A percentile compares a stretch with the other conserved stretches of the same genome.
Conservation (phyloP, 2,888 invertebrate genomes). For the Melieria crassipennis region DNA sequence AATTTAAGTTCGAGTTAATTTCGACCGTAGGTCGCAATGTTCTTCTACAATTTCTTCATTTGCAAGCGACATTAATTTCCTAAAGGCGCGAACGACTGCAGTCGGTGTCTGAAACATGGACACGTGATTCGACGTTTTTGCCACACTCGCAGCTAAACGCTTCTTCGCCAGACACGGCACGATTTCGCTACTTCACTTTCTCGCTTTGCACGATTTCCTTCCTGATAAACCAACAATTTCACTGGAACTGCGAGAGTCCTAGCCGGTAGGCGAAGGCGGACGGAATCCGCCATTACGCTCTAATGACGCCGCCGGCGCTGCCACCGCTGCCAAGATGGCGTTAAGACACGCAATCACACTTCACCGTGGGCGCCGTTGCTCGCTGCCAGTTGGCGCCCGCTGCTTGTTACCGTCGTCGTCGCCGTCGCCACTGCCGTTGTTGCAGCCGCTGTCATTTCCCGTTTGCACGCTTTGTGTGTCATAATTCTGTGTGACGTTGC, state of each 20-base stretch:
- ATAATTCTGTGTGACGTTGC: slow-evolving; percentile 11
- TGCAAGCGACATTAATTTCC: too few species aligned
- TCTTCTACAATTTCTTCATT: too few species aligned
- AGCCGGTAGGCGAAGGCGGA: not conserved
- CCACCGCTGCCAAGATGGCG: slow-evolving; percentile 33
- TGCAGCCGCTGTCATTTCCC: slow-evolving; percentile 2
- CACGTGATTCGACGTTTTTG: too few species aligned
- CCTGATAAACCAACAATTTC: slow-evolving; percentile 15
- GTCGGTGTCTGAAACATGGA: too few species aligned
- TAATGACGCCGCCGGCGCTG: slow-evolving; percentile 23
- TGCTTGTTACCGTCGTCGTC: not conserved
- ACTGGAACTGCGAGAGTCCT: slow-evolving; percentile 6
- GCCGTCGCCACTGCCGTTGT: not conserved
- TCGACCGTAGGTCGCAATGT: too few species aligned
- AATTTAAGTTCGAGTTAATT: too few species aligned
- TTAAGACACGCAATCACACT: slow-evolving; percentile 41
- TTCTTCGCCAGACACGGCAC: too few species aligned
- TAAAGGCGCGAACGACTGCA: too few species aligned
- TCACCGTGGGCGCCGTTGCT: slow-evolving; percentile 10
- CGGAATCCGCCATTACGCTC: slow-evolving; percentile 27
- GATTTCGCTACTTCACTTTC: not conserved
- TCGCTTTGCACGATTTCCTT: not conserved
- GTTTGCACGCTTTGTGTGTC: slow-evolving; percentile 2
- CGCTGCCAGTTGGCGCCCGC: slow-evolving; percentile 11
- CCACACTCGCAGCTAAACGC: too few species aligned